phyloP scores from a whole-genome alignment of 1,140 invertebrate species.

The Macrostomum lignano region DNA sequence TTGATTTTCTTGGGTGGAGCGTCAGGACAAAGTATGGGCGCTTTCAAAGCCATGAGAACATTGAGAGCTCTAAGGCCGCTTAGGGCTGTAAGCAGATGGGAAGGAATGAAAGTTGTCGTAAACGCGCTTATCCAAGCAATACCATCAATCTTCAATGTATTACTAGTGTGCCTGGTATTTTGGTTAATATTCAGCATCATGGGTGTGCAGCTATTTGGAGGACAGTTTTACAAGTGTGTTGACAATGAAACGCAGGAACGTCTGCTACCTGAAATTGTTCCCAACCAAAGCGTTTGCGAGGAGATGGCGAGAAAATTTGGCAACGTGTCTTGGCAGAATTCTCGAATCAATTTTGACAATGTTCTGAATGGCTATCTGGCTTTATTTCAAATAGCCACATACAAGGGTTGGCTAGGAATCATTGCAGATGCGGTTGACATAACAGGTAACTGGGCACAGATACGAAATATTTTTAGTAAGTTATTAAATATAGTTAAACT shows the following conservation, averaged over 20 bases:
- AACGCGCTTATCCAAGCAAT: constrained; percentile 72
- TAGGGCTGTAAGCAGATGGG: too few relatives aligned
- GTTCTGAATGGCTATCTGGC: constrained; percentile 83
- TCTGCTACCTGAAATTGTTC: background rate
- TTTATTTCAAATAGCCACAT: constrained; percentile 90
- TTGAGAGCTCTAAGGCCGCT: constrained; percentile 47
- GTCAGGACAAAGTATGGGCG: constrained; percentile 45
- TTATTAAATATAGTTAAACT: background rate
- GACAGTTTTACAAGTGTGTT: constrained; percentile 58
- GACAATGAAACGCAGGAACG: constrained; percentile 39
- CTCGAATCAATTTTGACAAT: constrained; percentile 88
- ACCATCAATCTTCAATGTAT: constrained; percentile 71
- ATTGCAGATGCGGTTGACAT: constrained; percentile 89
- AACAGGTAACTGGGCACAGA: constrained; percentile 8
- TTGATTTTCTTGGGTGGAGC: background rate
- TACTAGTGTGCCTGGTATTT: constrained; percentile 59
- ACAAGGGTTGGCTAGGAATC: constrained; percentile 58
- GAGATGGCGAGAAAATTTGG: background rate
- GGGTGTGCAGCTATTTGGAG: constrained; percentile 57
- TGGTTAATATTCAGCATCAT: too few relatives aligned
- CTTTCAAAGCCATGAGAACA: constrained; percentile 50
- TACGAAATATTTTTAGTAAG: background rate
- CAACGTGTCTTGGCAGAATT: constrained; percentile 51
- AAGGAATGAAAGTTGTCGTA: constrained; percentile 79
- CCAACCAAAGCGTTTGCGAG: background rate